Conservation (phyloP, 1,140 invertebrate species). For the Zophobas morio region DNA sequence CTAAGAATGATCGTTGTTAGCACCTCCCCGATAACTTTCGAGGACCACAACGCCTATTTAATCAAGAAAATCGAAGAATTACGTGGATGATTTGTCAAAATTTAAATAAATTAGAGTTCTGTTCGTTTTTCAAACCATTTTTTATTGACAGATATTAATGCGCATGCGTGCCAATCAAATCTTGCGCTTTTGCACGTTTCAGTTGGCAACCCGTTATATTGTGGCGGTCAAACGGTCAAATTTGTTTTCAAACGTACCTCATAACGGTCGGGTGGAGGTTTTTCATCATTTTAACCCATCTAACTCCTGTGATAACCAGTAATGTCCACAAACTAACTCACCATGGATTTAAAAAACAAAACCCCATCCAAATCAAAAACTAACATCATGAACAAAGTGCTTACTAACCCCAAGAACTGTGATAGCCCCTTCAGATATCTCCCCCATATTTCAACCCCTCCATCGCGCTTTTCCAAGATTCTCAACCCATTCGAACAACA, state of each 20-base stretch:
- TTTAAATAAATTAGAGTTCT: too few relatives aligned
- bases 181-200: background rate
- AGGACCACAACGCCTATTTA: slow-evolving; percentile 81
- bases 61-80: slow-evolving; percentile 61
- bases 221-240: slow-evolving; percentile 37
- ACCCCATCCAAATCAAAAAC: slow-evolving; percentile 37
- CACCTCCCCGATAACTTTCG: slow-evolving; percentile 81
- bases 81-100: background rate
- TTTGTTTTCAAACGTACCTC: background rate
- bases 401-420: slow-evolving; percentile 7
- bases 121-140: too few relatives aligned
- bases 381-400: slow-evolving; percentile 23
- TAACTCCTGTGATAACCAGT: too few relatives aligned
- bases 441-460: slow-evolving; percentile 60
- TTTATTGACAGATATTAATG: too few relatives aligned
- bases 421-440: slow-evolving; percentile 61
- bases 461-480: slow-evolving; percentile 61
- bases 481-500: slow-evolving; percentile 64
- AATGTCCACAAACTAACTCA: too few relatives aligned
- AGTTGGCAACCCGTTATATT: background rate
- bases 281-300: background rate
- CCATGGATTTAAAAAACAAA: slow-evolving; percentile 38
- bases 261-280: slow-evolving; percentile 17
- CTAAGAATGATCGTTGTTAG: slow-evolving; percentile 81
- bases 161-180: too few relatives aligned